Percentiles rank a stretch among this genome's conserved stretches.
Evolutionary conservation across 2,797 vertebrate genomes (phyloP).

Genomic region (Crenuchus spilurus): DNA sequence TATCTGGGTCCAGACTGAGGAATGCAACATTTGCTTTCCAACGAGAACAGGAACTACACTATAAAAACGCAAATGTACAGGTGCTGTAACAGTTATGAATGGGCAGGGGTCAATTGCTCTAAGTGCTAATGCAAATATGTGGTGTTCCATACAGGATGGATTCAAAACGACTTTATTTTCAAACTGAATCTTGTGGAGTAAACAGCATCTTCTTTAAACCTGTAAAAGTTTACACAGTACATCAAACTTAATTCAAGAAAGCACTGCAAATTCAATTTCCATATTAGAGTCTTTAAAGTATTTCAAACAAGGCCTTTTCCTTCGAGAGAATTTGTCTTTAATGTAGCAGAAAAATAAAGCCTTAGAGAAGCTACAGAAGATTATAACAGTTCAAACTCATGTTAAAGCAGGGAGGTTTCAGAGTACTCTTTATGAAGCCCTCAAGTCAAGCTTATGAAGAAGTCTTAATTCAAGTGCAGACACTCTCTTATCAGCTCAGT

Average conservation of each 20-base stretch:
- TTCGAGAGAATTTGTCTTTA: not conserved
- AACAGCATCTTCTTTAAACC: not conserved
- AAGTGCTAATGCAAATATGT: no score
- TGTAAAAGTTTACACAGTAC: no score
- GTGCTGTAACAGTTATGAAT: no score
- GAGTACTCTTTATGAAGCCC: conserved; percentile 34
- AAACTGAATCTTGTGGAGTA: not conserved
- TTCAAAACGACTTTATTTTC: no score
- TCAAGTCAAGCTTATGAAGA: conserved; percentile 34
- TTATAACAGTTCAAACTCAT: not conserved
- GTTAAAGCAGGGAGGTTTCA: conserved; percentile 6
- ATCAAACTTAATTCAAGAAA: no score
- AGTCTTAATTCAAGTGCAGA: conserved; percentile 40
- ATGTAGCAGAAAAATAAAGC: not conserved
- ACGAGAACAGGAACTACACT: no score
- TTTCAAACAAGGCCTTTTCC: not conserved
- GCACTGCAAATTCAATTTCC: not conserved
- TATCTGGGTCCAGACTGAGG: no score
- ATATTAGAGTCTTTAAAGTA: not conserved
- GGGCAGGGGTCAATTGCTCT: no score
- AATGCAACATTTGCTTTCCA: no score
- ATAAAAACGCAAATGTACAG: no score
- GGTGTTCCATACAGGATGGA: no score
- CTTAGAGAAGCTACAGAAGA: not conserved
- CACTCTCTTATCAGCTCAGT: conserved; percentile 33